These are phyloP conservation scores for Eonycteris spelaea DNA, from an alignment of 2,113 vertebrate genomes.

Conservation along the genomic window DNA sequence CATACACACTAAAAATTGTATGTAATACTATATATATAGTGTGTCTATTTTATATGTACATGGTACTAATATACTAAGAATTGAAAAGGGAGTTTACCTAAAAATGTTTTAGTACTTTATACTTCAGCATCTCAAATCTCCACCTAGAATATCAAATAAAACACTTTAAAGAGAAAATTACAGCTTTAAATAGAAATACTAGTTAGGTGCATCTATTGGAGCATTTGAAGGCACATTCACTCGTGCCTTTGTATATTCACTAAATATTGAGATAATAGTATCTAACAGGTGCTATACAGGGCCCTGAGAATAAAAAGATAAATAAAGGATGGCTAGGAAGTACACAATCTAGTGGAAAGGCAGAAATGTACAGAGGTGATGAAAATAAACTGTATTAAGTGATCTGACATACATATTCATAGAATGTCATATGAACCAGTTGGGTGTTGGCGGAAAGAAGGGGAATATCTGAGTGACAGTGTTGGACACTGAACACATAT, in stretches of 20 bases:
- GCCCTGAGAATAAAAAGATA: not conserved
- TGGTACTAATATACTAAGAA: not conserved
- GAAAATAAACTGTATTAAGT: not conserved
- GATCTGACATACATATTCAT: not conserved
- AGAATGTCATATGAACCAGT: not conserved
- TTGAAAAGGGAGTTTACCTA: not conserved
- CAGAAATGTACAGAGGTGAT: not conserved
- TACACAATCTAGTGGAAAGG: not conserved
- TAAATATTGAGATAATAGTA: not conserved
- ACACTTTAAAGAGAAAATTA: not conserved
- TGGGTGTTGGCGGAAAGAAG: not conserved
- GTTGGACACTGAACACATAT: not conserved
- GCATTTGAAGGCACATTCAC: not conserved
- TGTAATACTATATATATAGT: not conserved
- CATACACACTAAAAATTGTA: not conserved
- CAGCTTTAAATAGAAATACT: not conserved
- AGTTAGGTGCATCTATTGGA: not conserved
- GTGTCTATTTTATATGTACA: not conserved
- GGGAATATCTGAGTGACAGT: not conserved
- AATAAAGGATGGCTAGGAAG: not conserved
- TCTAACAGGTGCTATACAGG: not conserved
- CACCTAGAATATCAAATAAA: not conserved
- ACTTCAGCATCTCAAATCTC: not conserved
- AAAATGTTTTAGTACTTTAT: not conserved
- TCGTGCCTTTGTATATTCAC: not conserved